Evolutionary conservation across 2,113 vertebrate genomes (phyloP).

Genomic region (Coptodon bakossiorum): DNA sequence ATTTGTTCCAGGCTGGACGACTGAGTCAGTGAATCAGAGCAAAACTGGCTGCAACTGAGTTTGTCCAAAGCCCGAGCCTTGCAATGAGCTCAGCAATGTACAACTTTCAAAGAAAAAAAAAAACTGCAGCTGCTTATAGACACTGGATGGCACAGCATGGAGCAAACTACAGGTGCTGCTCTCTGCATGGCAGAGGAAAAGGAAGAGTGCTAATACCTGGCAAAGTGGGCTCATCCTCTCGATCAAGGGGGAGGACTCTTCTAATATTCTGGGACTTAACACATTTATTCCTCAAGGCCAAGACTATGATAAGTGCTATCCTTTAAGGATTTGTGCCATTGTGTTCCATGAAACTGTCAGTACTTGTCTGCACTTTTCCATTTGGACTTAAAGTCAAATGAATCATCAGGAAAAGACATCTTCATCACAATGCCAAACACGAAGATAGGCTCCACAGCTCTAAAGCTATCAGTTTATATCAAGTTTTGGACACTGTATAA

Average conservation of each 20-base stretch:
- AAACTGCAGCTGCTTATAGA: slow-evolving; percentile 48
- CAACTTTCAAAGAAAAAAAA: slow-evolving; percentile 7
- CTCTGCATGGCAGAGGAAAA: slow-evolving; percentile 34
- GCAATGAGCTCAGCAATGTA: slow-evolving; percentile 1
- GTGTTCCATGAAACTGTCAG: slow-evolving; percentile 41
- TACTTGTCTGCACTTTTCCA: slow-evolving; percentile 61
- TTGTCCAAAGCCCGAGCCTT: slow-evolving; percentile 14
- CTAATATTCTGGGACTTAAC: slow-evolving; percentile 44
- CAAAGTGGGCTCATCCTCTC: slow-evolving; percentile 47
- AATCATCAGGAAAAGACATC: slow-evolving; percentile 60
- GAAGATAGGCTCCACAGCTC: slow-evolving; percentile 34
- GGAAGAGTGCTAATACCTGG: slow-evolving; percentile 37
- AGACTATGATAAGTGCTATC: slow-evolving; percentile 53
- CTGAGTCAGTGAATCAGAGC: slow-evolving; percentile 52
- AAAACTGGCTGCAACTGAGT: slow-evolving; percentile 27
- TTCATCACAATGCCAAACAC: slow-evolving; percentile 50
- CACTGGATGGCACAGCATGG: slow-evolving; percentile 55
- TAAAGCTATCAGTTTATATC: slow-evolving; percentile 45
- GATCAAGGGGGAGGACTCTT: slow-evolving; percentile 26
- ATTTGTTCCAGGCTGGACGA: slow-evolving; percentile 51
- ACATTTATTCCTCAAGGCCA: slow-evolving; percentile 51
- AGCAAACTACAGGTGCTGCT: slow-evolving; percentile 48
- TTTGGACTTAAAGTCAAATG: slow-evolving; percentile 59
- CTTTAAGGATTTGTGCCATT: slow-evolving; percentile 49
- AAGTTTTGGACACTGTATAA: slow-evolving; percentile 65